A percentile compares a stretch with the other conserved stretches of the same genome.
These are phyloP conservation scores for Dryas iulia DNA, from an alignment of 1,140 invertebrate genomes.

Conservation along the genomic window DNA sequence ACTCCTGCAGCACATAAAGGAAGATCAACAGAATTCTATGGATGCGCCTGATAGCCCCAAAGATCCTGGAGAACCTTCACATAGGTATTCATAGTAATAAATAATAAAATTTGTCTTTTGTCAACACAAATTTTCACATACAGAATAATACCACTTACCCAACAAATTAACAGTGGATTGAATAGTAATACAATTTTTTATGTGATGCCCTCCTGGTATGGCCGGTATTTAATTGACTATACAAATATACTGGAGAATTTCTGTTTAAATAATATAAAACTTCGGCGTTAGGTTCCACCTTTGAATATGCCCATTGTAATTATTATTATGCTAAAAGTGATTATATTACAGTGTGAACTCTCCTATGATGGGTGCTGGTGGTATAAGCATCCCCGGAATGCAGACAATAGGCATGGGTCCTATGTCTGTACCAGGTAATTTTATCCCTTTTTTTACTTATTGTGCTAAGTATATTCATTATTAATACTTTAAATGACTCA, in stretches of 20 bases:
- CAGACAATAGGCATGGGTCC: conserved; percentile 72
- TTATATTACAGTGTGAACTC: conserved; percentile 60
- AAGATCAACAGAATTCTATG: conserved; percentile 93
- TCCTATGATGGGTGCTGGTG: conserved; percentile 71
- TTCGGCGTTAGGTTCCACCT: too few relatives aligned
- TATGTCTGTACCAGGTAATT: conserved; percentile 71
- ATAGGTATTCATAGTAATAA: conserved; percentile 60
- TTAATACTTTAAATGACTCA: too few relatives aligned
- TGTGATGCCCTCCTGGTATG: too few relatives aligned
- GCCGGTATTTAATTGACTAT: too few relatives aligned
- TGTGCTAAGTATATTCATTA: conserved; percentile 1
- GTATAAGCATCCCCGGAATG: conserved; percentile 69
- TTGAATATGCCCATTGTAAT: not conserved
- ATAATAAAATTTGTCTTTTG: too few relatives aligned
- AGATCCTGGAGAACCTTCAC: conserved; percentile 79
- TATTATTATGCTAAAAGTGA: not conserved
- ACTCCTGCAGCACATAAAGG: conserved; percentile 94
- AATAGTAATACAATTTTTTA: too few relatives aligned
- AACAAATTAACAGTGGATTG: too few relatives aligned
- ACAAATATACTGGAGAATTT: too few relatives aligned
- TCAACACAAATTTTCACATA: too few relatives aligned
- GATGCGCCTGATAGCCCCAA: conserved; percentile 93
- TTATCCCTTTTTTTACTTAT: not conserved
- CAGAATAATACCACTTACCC: too few relatives aligned
- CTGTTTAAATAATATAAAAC: too few relatives aligned